A percentile compares a stretch with the other conserved stretches of the same genome.
Conservation (phyloP, 2,113 vertebrate species). For the Halcyon senegalensis region DNA sequence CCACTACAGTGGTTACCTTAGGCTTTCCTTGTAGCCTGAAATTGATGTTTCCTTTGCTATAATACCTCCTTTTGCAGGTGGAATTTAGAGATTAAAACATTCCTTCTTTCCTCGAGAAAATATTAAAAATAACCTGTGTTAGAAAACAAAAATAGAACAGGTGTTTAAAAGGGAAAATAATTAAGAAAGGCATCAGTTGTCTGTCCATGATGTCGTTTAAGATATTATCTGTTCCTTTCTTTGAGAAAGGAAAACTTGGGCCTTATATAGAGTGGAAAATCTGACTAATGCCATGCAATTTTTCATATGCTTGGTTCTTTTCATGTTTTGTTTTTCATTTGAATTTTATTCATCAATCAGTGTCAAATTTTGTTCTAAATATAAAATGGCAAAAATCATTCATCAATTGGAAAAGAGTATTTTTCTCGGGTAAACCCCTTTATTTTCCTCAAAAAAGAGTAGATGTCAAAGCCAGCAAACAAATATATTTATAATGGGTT, state of each 20-base stretch:
- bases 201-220: not conserved
- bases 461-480: not conserved
- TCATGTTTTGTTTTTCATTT: not conserved
- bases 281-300: not conserved
- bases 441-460: not conserved
- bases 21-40: not conserved
- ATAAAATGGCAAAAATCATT: not conserved
- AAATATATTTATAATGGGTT: not conserved
- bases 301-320: not conserved
- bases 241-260: not conserved
- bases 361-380: not conserved
- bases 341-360: not conserved
- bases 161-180: not conserved
- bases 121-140: not conserved
- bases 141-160: not conserved
- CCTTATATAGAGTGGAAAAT: not conserved
- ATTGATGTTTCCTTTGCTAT: not conserved
- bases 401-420: not conserved
- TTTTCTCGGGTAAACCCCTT: not conserved
- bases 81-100: not conserved
- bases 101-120: not conserved
- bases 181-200: not conserved
- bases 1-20: not conserved
- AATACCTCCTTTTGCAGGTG: not conserved
- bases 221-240: not conserved